Evolutionary conservation across 2,113 vertebrate genomes (phyloP).

Genomic region (Boulengeromyrus knoepffleri): DNA sequence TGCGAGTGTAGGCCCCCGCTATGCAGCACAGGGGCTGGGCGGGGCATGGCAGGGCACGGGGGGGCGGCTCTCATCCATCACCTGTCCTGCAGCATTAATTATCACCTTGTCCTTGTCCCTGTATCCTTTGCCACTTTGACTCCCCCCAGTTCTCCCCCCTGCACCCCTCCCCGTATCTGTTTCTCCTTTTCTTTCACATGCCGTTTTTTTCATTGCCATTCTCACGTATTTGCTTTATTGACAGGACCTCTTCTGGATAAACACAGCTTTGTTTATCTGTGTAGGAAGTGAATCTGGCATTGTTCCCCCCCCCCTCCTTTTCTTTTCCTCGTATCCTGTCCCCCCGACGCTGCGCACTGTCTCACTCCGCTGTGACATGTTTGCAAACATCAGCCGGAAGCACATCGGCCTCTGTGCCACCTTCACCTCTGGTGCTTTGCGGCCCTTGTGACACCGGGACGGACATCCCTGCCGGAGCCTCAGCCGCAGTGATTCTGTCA

Average conservation of each 20-base stretch:
- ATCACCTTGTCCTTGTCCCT: not conserved
- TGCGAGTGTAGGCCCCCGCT: not conserved
- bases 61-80: slow-evolving; percentile 2
- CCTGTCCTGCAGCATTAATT: not conserved
- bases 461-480: not conserved
- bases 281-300: not conserved
- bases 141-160: not conserved
- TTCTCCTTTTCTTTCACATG: not conserved
- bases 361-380: not conserved
- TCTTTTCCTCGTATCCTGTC: not conserved
- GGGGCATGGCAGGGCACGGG: not conserved
- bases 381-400: not conserved
- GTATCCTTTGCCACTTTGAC: not conserved
- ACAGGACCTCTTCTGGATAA: not conserved
- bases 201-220: not conserved
- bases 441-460: not conserved
- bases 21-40: not conserved
- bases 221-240: not conserved
- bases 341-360: not conserved
- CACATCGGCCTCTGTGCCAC: not conserved
- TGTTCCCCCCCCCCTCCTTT: not conserved
- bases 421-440: not conserved
- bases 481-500: not conserved
- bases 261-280: not conserved
- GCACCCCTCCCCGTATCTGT: not conserved